These are phyloP conservation scores for Ctenicera cuprea DNA, from an alignment of 2,888 invertebrate species.

Conservation along the genomic window DNA sequence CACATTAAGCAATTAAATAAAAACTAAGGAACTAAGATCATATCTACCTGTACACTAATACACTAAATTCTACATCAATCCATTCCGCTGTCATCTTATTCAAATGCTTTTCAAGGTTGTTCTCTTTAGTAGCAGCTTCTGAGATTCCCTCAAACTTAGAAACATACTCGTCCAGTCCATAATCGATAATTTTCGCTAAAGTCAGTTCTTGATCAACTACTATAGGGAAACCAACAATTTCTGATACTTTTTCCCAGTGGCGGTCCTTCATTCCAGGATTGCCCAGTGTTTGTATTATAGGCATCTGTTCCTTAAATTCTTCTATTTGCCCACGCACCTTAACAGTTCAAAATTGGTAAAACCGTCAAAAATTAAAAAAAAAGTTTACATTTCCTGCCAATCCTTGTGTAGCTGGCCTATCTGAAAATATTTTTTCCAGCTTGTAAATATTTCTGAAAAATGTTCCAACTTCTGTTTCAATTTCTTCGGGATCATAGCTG, in stretches of 20 bases:
- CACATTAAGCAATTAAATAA: conserved; percentile 14
- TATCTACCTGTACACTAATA: conserved; percentile 81
- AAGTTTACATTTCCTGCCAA: conserved; percentile 79
- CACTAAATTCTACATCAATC: conserved; percentile 85
- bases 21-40: neutral
- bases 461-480: conserved; percentile 85
- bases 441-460: conserved; percentile 87
- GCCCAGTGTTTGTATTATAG: conserved; percentile 94
- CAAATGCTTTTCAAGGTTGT: conserved; percentile 91
- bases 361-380: neutral
- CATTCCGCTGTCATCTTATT: conserved; percentile 94
- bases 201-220: conserved; percentile 88
- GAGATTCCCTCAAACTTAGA: conserved; percentile 93
- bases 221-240: conserved; percentile 95
- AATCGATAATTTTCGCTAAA: conserved; percentile 90
- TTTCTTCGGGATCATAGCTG: conserved; percentile 89
- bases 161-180: conserved; percentile 91
- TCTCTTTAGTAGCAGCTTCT: conserved; percentile 97
- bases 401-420: conserved; percentile 83
- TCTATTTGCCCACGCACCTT: conserved; percentile 83
- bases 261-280: conserved; percentile 95
- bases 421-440: conserved; percentile 89
- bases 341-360: conserved; percentile 21
- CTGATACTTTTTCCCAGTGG: conserved; percentile 96
- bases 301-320: conserved; percentile 90